A percentile compares a stretch with the other conserved stretches of the same genome.
Evolutionary conservation across 1,140 invertebrate genomes (phyloP).

Genomic region (Callitettix versicolor): DNA sequence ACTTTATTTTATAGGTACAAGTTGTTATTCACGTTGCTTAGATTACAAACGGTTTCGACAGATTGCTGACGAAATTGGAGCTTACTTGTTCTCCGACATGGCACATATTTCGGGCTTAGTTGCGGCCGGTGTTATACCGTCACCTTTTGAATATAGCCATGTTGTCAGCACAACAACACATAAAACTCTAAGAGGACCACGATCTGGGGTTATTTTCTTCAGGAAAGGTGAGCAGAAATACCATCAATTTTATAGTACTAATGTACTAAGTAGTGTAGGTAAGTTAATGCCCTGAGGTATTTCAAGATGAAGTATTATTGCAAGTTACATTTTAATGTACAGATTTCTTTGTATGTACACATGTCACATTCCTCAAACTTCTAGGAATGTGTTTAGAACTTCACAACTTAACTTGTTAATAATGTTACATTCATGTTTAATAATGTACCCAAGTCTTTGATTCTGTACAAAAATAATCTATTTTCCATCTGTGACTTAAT

Average conservation of each 20-base stretch:
- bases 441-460: too few species aligned
- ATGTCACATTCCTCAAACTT: too few species aligned
- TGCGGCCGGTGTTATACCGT: slow-evolving; percentile 73
- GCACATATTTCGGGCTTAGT: slow-evolving; percentile 89
- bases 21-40: slow-evolving; percentile 74
- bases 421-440: too few species aligned
- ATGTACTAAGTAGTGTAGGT: too few species aligned
- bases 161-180: slow-evolving; percentile 94
- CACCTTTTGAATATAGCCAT: slow-evolving; percentile 88
- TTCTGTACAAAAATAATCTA: too few species aligned
- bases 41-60: slow-evolving; percentile 81
- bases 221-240: slow-evolving; percentile 64
- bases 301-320: background rate
- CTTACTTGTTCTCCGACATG: slow-evolving; percentile 91
- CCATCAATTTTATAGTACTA: too few species aligned
- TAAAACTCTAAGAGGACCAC: slow-evolving; percentile 85
- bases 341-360: too few species aligned
- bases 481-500: too few species aligned
- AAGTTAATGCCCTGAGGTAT: background rate
- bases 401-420: too few species aligned
- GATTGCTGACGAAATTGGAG: slow-evolving; percentile 77
- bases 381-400: too few species aligned
- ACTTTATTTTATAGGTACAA: slow-evolving; percentile 50
- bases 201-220: slow-evolving; percentile 83
- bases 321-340: too few species aligned